Percentiles rank a stretch among this genome's conserved stretches.
These are phyloP conservation scores for Pinna nobilis DNA, from an alignment of 1,140 invertebrate species.

Conservation along the genomic window DNA sequence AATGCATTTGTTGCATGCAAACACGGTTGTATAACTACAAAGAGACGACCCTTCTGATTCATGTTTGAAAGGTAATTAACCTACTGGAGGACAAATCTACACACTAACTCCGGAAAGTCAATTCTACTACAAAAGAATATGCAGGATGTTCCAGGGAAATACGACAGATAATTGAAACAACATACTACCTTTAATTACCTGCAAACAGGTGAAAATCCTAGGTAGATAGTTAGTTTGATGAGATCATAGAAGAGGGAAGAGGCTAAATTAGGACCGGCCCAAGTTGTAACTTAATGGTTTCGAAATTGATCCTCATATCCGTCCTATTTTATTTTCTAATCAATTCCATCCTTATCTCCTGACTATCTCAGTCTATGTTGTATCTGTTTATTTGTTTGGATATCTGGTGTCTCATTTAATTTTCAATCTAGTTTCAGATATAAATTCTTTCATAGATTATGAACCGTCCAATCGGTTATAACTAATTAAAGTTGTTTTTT, in stretches of 20 bases:
- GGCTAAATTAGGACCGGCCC: constrained; percentile 8
- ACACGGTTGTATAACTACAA: constrained; percentile 32
- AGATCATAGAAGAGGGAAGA: constrained; percentile 5
- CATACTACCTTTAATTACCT: constrained; percentile 31
- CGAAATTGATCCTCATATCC: not conserved
- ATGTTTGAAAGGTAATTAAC: constrained; percentile 35
- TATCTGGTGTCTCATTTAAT: not conserved
- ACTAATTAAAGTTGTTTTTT: too few species aligned
- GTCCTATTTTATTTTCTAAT: not conserved
- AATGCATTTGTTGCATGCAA: constrained; percentile 43
- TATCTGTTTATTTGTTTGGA: not conserved
- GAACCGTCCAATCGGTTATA: too few species aligned
- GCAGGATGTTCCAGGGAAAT: constrained; percentile 29
- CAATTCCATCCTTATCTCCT: constrained; percentile 9
- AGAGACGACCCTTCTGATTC: constrained; percentile 13
- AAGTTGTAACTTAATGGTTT: too few species aligned
- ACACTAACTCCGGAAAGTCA: constrained; percentile 37
- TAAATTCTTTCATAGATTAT: not conserved
- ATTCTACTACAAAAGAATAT: constrained; percentile 31
- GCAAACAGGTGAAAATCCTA: constrained; percentile 25
- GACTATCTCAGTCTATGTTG: too few species aligned
- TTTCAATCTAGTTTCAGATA: not conserved
- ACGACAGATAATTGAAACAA: constrained; percentile 22
- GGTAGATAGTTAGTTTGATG: constrained; percentile 7
- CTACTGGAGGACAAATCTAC: not conserved